Conservation (phyloP, 2,888 invertebrate species). For the Danaus chrysippus region DNA sequence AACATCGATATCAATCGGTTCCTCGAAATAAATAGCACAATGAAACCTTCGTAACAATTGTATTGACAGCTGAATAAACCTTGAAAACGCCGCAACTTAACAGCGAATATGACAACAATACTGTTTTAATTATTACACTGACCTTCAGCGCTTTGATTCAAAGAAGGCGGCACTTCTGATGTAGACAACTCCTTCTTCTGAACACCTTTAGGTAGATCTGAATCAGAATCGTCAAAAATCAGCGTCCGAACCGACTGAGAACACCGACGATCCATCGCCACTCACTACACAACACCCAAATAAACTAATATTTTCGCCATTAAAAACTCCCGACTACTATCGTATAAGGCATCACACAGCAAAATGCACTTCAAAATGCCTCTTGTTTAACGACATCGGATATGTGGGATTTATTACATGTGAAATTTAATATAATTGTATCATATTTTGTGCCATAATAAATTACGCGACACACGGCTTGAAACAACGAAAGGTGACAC, state of each 20-base stretch:
- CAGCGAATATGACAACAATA: conserved; percentile 42
- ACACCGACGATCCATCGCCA: conserved; percentile 78
- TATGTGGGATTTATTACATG: conserved; percentile 26
- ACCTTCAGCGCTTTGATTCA: conserved; percentile 74
- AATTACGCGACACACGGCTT: conserved; percentile 58
- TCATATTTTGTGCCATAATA: conserved; percentile 56
- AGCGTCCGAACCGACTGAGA: conserved; percentile 87
- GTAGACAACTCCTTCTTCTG: conserved; percentile 64
- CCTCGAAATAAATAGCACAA: not conserved
- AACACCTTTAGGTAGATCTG: conserved; percentile 68
- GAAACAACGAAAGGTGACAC: conserved; percentile 56
- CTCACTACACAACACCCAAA: conserved; percentile 65
- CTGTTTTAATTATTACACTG: conserved; percentile 39
- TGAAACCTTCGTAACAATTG: conserved; percentile 37
- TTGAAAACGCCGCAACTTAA: conserved; percentile 55
- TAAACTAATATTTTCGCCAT: conserved; percentile 67
- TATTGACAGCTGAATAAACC: conserved; percentile 61
- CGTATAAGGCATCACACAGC: conserved; percentile 26
- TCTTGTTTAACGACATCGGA: conserved; percentile 19
- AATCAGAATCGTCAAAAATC: conserved; percentile 86
- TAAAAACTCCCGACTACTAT: conserved; percentile 45
- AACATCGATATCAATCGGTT: not conserved
- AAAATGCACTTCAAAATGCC: conserved; percentile 18
- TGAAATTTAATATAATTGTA: conserved; percentile 34
- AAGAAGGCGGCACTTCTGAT: conserved; percentile 57